Evolutionary conservation across 2,113 vertebrate genomes (phyloP).

Genomic region (Daubentonia madagascariensis): DNA sequence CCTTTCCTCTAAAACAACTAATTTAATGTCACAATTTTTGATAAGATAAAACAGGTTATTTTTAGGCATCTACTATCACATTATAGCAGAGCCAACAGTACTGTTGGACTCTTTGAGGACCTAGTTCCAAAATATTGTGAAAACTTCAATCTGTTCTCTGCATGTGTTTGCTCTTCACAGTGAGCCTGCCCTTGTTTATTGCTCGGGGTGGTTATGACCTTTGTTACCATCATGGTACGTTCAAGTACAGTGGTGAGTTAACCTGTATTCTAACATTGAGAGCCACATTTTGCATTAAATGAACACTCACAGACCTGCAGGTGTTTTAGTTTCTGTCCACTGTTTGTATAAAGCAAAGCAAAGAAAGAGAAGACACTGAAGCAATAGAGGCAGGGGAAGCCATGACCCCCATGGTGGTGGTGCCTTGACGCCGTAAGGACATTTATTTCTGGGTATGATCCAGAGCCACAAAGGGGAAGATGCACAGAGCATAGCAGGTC

Average conservation of each 20-base stretch:
- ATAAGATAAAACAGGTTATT: not conserved
- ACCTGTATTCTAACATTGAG: not conserved
- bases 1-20: not conserved
- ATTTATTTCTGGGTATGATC: not conserved
- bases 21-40: not conserved
- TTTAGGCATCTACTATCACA: not conserved
- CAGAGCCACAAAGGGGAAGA: not conserved
- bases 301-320: not conserved
- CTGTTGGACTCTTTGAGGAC: not conserved
- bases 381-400: not conserved
- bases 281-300: not conserved
- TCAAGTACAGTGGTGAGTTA: not conserved
- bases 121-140: not conserved
- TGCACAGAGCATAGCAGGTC: not conserved
- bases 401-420: no score
- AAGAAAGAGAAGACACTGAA: not conserved
- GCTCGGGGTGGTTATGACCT: not conserved
- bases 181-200: not conserved
- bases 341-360: not conserved
- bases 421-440: not conserved
- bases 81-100: not conserved
- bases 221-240: not conserved
- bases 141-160: not conserved
- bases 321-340: not conserved
- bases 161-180: not conserved